These are phyloP conservation scores for Hyalella azteca DNA, from an alignment of 2,888 invertebrate genomes.

Conservation along the genomic window DNA sequence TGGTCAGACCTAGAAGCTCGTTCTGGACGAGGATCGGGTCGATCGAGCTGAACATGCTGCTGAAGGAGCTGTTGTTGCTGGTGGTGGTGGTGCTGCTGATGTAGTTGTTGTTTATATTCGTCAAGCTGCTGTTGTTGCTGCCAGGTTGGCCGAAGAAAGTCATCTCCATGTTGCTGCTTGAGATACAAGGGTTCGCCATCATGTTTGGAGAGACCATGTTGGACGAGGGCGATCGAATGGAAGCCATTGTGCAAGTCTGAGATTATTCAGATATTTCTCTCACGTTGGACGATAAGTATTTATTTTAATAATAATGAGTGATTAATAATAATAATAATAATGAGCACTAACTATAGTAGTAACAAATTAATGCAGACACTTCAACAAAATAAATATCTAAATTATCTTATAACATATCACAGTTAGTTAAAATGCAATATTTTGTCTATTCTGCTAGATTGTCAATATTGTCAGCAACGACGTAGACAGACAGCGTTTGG, in stretches of 20 bases:
- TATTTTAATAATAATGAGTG: too few species aligned
- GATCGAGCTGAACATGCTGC: conserved; percentile 4
- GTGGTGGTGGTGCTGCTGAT: neutral
- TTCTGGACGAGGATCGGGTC: neutral
- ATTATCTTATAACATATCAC: too few species aligned
- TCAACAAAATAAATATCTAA: too few species aligned
- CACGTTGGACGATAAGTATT: too few species aligned
- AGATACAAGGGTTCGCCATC: neutral
- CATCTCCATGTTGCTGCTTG: conserved; percentile 13
- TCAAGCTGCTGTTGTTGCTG: neutral
- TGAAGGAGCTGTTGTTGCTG: conserved; percentile 2
- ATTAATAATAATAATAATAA: too few species aligned
- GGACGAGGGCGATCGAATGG: neutral
- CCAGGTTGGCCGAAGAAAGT: neutral
- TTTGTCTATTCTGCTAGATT: too few species aligned
- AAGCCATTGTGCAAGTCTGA: neutral
- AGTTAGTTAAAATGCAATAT: too few species aligned
- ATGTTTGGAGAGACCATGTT: neutral
- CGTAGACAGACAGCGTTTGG: too few species aligned
- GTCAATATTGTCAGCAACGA: too few species aligned
- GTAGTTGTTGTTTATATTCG: conserved; percentile 5
- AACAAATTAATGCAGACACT: too few species aligned
- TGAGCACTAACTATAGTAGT: too few species aligned
- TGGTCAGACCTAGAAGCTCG: neutral
- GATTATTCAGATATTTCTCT: too few species aligned